These are phyloP conservation scores for Eustalomyia histrio DNA, from an alignment of 2,888 invertebrate genomes.

Conservation along the genomic window DNA sequence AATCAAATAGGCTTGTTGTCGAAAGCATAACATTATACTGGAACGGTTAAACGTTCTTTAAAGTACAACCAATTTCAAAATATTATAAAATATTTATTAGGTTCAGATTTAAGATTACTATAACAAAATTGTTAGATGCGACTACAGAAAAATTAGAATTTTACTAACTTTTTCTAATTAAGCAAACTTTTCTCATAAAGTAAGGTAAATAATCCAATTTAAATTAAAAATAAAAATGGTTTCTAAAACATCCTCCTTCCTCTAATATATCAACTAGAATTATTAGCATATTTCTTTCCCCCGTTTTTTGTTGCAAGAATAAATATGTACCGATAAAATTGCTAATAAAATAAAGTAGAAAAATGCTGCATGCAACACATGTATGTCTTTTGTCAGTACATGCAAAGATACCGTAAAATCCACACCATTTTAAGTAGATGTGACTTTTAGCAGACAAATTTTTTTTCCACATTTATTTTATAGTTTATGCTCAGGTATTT, in stretches of 20 bases:
- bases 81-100: not conserved
- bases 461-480: constrained; percentile 5
- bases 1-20: too few species aligned
- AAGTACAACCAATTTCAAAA: too few species aligned
- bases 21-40: too few species aligned
- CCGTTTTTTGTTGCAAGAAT: constrained; percentile 3
- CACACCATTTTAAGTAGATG: constrained; percentile 17
- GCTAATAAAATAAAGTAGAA: not conserved
- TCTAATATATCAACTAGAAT: too few species aligned
- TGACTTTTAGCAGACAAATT: not conserved
- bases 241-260: too few species aligned
- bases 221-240: too few species aligned
- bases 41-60: too few species aligned
- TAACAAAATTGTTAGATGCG: not conserved
- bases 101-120: not conserved
- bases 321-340: not conserved
- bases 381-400: constrained; percentile 7
- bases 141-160: not conserved
- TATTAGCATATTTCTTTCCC: not conserved
- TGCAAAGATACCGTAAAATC: constrained; percentile 39
- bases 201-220: too few species aligned
- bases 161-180: not conserved
- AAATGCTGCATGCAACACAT: constrained; percentile 26
- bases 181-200: too few species aligned
- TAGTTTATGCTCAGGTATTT: constrained; percentile 39